Conservation (phyloP, 1,140 invertebrate genomes). For the Thaumatotibia leucotreta region DNA sequence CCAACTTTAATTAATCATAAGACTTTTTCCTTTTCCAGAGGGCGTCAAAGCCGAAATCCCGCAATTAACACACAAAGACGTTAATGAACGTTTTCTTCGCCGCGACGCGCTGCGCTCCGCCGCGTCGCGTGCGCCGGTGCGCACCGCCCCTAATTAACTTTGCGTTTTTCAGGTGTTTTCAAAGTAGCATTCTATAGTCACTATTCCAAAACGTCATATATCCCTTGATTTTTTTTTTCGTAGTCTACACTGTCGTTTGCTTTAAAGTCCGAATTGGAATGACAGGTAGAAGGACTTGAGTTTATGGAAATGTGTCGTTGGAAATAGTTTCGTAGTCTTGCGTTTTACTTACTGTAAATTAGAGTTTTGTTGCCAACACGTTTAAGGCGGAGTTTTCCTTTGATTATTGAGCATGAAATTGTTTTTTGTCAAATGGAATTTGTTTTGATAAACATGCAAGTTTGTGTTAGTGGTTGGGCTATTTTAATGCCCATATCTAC, state of each 20-base stretch:
- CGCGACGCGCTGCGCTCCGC: not conserved
- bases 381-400: not conserved
- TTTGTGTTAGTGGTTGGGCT: not conserved
- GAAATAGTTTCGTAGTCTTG: constrained; percentile 10
- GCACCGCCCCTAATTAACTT: constrained; percentile 1
- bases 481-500: not conserved
- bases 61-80: constrained; percentile 7
- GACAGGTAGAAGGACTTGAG: not conserved
- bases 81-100: constrained; percentile 1
- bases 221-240: not conserved
- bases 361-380: not conserved
- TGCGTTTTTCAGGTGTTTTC: constrained; percentile 8
- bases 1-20: not conserved
- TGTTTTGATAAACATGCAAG: not conserved
- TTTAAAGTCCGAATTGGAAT: not conserved
- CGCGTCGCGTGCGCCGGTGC: not conserved
- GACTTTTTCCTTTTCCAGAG: not conserved
- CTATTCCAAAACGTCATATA: not conserved
- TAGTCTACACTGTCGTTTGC: not conserved
- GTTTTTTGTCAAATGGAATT: not conserved
- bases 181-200: not conserved
- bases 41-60: constrained; percentile 1
- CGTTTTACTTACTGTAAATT: not conserved
- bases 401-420: not conserved
- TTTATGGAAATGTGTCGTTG: not conserved